A percentile compares a stretch with the other conserved stretches of the same genome.
Evolutionary conservation across 2,888 invertebrate genomes (phyloP).

Genomic region (Megalurothrips usitatus): DNA sequence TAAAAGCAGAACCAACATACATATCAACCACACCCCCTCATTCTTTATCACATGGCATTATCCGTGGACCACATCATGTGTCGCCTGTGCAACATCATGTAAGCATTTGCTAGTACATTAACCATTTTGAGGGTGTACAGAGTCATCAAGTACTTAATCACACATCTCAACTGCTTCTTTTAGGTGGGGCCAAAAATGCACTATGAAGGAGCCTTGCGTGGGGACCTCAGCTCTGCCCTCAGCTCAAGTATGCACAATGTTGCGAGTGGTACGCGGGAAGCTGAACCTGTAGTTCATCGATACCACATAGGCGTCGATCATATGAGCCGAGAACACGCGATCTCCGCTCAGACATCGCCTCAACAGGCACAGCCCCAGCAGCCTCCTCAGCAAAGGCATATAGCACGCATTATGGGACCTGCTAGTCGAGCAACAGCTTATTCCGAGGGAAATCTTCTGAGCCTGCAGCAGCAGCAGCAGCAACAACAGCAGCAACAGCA

Average conservation of each 20-base stretch:
- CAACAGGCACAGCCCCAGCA: slow-evolving; percentile 6
- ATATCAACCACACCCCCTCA: slow-evolving; percentile 6
- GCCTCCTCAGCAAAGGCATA: not conserved
- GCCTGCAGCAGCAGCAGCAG: slow-evolving; percentile 22
- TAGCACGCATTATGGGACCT: slow-evolving; percentile 11
- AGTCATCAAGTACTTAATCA: not conserved
- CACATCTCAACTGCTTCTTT: not conserved
- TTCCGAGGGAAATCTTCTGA: slow-evolving; percentile 48
- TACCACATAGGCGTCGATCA: slow-evolving; percentile 40
- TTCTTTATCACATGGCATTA: not conserved
- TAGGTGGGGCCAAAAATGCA: slow-evolving; percentile 6
- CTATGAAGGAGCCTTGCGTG: not conserved
- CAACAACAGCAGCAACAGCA: slow-evolving; percentile 29
- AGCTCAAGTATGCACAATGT: slow-evolving; percentile 49
- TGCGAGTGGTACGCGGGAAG: slow-evolving; percentile 32
- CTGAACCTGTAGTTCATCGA: slow-evolving; percentile 43
- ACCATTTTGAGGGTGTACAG: not conserved
- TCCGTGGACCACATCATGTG: slow-evolving; percentile 1
- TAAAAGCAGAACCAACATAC: not conserved
- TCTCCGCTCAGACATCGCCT: not conserved
- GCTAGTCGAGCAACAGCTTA: slow-evolving; percentile 43
- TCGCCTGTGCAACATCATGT: slow-evolving; percentile 10
- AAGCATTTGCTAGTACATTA: not conserved
- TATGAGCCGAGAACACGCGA: slow-evolving; percentile 32
- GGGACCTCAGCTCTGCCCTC: slow-evolving; percentile 36